Conservation (phyloP, 2,888 invertebrate species). For the Nephrotoma guestfalica region DNA sequence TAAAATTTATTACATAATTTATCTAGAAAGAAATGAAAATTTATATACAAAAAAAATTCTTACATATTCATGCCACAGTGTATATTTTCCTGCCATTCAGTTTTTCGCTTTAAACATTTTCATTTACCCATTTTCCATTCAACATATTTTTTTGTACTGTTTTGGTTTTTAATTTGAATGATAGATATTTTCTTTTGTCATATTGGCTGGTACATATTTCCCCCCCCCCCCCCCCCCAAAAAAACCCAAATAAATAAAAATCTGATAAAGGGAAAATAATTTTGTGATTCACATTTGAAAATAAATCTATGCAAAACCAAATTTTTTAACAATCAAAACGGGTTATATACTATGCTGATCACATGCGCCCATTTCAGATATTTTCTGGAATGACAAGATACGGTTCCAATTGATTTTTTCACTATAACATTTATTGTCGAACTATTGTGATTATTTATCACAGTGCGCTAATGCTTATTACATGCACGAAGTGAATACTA, state of each 20-base stretch:
- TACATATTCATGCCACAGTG: neutral
- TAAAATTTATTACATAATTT: neutral
- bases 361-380: too few species aligned
- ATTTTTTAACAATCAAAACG: neutral
- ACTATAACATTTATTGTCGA: too few species aligned
- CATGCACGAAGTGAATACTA: too few species aligned
- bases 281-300: neutral
- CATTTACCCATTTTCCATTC: neutral
- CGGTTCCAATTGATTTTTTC: too few species aligned
- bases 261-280: neutral
- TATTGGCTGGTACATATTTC: neutral
- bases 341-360: neutral
- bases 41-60: neutral
- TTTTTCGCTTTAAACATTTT: neutral
- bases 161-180: neutral
- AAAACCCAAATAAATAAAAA: neutral
- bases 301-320: neutral
- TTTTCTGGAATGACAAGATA: too few species aligned
- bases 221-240: too few species aligned
- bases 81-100: neutral
- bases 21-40: neutral
- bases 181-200: neutral
- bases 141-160: neutral
- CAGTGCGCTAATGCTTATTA: too few species aligned
- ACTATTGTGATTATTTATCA: too few species aligned